Evolutionary conservation across 2,113 vertebrate genomes (phyloP).

Genomic region (Datnioides undecimradiatus): DNA sequence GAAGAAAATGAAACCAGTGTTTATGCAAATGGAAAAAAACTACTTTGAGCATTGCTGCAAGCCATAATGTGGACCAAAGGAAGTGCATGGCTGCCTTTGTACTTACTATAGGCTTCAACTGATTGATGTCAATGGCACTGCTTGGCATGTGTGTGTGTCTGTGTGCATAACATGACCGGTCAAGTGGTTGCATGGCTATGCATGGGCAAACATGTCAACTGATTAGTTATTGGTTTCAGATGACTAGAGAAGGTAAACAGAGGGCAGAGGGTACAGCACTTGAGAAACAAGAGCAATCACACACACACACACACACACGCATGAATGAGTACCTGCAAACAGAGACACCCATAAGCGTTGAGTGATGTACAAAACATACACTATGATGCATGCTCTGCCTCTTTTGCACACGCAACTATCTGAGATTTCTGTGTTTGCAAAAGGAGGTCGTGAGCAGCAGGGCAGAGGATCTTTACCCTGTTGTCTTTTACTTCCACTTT

Average conservation of each 20-base stretch:
- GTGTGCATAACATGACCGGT: conserved; percentile 28
- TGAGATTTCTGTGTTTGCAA: conserved; percentile 64
- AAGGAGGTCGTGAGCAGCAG: conserved; percentile 64
- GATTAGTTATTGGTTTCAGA: conserved; percentile 66
- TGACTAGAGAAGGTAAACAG: conserved; percentile 55
- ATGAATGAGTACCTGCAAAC: conserved; percentile 14
- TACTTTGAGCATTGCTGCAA: background rate
- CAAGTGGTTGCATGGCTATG: conserved; percentile 65
- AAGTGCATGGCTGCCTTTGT: conserved; percentile 1
- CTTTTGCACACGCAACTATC: conserved; percentile 11
- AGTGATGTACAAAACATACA: conserved; percentile 47
- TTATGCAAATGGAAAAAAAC: background rate
- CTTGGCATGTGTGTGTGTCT: conserved; percentile 29
- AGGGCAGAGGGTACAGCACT: conserved; percentile 54
- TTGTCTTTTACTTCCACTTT: conserved; percentile 12
- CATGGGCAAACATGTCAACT: conserved; percentile 63
- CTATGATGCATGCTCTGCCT: conserved; percentile 12
- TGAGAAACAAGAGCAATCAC: conserved; percentile 54
- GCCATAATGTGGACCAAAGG: conserved; percentile 7
- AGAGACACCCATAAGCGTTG: background rate
- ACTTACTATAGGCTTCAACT: conserved; percentile 38
- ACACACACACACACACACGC: conserved; percentile 22
- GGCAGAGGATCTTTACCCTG: conserved; percentile 25
- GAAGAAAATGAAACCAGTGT: conserved; percentile 43
- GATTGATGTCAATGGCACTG: conserved; percentile 47